phyloP scores from a whole-genome alignment of 2,113 vertebrate species.

The Suncus etruscus region DNA sequence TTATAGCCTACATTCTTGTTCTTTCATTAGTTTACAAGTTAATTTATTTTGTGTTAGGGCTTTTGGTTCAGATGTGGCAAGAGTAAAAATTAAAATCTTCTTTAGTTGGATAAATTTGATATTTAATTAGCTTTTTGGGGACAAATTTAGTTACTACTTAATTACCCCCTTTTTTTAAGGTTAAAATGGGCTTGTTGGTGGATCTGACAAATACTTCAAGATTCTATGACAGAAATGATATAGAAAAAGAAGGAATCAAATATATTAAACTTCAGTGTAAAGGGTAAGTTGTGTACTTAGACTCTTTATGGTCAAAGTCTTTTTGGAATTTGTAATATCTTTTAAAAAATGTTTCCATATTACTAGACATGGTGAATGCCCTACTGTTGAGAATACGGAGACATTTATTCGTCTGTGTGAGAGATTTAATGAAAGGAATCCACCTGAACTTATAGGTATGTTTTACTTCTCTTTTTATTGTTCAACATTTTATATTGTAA shows the following conservation, averaged over 20 bases:
- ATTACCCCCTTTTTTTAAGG: slow-evolving; percentile 85
- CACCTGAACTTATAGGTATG: slow-evolving; percentile 96
- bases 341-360: slow-evolving; percentile 72
- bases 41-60: slow-evolving; percentile 53
- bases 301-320: slow-evolving; percentile 64
- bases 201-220: slow-evolving; percentile 97
- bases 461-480: slow-evolving; percentile 44
- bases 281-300: slow-evolving; percentile 90
- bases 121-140: slow-evolving; percentile 14
- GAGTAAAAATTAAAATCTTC: background rate
- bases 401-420: slow-evolving; percentile 95
- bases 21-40: slow-evolving; percentile 7
- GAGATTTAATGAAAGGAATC: slow-evolving; percentile 94
- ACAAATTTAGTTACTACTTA: slow-evolving; percentile 56
- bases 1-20: slow-evolving; percentile 41
- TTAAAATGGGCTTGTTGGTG: slow-evolving; percentile 97
- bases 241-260: slow-evolving; percentile 97
- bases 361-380: slow-evolving; percentile 95
- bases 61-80: slow-evolving; percentile 26
- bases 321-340: slow-evolving; percentile 23
- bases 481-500: slow-evolving; percentile 37
- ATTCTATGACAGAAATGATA: slow-evolving; percentile 96
- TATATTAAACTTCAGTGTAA: slow-evolving; percentile 97
- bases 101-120: slow-evolving; percentile 5
- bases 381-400: slow-evolving; percentile 92